A percentile compares a stretch with the other conserved stretches of the same genome.
phyloP scores from a whole-genome alignment of 2,888 invertebrate species.

The Phasia obesa region DNA sequence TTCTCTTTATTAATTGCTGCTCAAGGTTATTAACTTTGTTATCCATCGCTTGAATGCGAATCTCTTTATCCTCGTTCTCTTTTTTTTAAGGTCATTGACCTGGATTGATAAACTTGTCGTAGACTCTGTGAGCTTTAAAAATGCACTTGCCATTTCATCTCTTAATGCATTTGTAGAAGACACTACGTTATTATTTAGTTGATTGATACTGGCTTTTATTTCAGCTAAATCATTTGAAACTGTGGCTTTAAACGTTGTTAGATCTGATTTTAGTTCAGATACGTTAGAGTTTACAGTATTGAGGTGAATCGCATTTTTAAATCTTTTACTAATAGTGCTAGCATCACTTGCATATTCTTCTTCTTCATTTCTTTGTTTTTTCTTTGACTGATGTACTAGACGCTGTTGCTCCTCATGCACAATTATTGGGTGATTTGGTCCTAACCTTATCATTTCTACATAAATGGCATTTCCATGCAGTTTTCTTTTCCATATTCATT shows the following conservation, averaged over 20 bases:
- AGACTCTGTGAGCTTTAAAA: constrained; percentile 2
- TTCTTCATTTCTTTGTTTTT: not conserved
- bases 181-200: not conserved
- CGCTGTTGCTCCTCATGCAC: not conserved
- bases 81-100: constrained; percentile 9
- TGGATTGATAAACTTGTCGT: constrained; percentile 1
- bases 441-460: not conserved
- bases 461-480: not conserved
- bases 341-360: not conserved
- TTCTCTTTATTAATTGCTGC: constrained; percentile 5
- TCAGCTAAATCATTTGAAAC: not conserved
- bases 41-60: not conserved
- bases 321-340: not conserved
- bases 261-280: not conserved
- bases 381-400: not conserved
- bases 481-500: too few species aligned
- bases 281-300: not conserved
- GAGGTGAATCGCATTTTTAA: not conserved
- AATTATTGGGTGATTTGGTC: not conserved
- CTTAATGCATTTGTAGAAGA: not conserved
- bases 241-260: not conserved
- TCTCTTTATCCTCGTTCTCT: not conserved
- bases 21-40: not conserved
- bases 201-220: constrained; percentile 5
- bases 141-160: constrained; percentile 14